Percentiles rank a stretch among this genome's conserved stretches.
These are phyloP conservation scores for Elegia similella DNA, from an alignment of 2,888 invertebrate genomes.

Conservation along the genomic window DNA sequence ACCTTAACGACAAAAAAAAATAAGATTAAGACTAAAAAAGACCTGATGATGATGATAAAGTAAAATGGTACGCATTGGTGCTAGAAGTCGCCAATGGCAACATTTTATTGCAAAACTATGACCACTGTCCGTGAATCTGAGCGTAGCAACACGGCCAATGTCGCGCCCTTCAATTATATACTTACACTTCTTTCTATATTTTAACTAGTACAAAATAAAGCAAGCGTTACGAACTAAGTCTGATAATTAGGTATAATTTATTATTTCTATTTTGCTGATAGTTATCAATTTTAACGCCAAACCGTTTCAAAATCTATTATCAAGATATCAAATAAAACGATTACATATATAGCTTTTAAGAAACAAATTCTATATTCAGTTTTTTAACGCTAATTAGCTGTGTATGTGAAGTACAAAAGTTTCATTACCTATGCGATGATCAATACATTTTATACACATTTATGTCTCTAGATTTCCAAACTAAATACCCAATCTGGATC, in stretches of 20 bases:
- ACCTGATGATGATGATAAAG: too few relatives aligned
- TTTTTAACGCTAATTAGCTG: too few relatives aligned
- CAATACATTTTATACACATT: too few relatives aligned
- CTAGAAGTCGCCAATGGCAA: background rate
- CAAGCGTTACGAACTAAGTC: background rate
- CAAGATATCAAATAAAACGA: too few relatives aligned
- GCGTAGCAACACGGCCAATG: conserved; percentile 10
- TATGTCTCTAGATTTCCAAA: too few relatives aligned
- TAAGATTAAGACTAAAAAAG: too few relatives aligned
- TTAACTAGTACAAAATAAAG: background rate
- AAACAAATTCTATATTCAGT: too few relatives aligned
- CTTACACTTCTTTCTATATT: background rate
- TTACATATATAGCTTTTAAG: too few relatives aligned
- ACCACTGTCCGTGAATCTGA: background rate
- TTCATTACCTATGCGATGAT: too few relatives aligned
- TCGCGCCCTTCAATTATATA: background rate
- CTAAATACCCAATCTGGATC: too few relatives aligned
- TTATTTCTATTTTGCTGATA: background rate
- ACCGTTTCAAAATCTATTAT: background rate
- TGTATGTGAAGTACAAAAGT: too few relatives aligned
- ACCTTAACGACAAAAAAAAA: too few relatives aligned
- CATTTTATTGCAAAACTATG: conserved; percentile 1
- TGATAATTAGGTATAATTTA: background rate
- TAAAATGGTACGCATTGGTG: background rate
- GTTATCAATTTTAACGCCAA: background rate